These are phyloP conservation scores for Acrobasis suavella DNA, from an alignment of 2,888 invertebrate genomes.

Conservation along the genomic window DNA sequence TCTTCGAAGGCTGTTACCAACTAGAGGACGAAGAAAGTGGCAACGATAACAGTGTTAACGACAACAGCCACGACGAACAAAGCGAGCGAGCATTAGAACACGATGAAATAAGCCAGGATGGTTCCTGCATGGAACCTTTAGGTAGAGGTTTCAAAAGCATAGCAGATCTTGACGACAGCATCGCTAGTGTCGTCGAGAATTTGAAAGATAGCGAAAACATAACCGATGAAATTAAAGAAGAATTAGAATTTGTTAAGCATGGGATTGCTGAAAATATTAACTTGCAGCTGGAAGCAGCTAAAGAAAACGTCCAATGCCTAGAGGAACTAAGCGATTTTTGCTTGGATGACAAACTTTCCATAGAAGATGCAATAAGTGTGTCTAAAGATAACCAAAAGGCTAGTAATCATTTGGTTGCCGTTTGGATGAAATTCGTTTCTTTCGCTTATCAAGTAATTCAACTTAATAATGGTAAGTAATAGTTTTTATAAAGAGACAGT, in stretches of 20 bases:
- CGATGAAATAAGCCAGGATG: constrained; percentile 41
- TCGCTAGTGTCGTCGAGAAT: constrained; percentile 49
- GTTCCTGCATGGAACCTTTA: constrained; percentile 39
- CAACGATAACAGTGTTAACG: neutral
- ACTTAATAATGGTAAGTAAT: constrained; percentile 58
- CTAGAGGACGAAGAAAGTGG: constrained; percentile 45
- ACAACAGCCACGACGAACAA: constrained; percentile 27
- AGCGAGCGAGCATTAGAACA: constrained; percentile 32
- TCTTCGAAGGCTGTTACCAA: constrained; percentile 60
- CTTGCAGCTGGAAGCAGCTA: constrained; percentile 54
- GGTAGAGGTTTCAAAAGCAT: constrained; percentile 44
- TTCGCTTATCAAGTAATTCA: constrained; percentile 68
- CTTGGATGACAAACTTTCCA: constrained; percentile 42
- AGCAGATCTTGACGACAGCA: constrained; percentile 43
- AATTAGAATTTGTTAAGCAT: constrained; percentile 41
- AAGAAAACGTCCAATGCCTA: constrained; percentile 54
- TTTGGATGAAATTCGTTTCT: constrained; percentile 69
- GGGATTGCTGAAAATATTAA: constrained; percentile 53
- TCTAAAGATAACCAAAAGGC: constrained; percentile 32
- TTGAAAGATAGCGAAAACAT: constrained; percentile 39
- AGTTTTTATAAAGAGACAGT: too few relatives aligned
- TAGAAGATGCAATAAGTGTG: constrained; percentile 27
- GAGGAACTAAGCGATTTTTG: constrained; percentile 49
- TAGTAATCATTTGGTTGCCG: constrained; percentile 42
- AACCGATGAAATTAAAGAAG: constrained; percentile 43